Evolutionary conservation across 2,797 vertebrate species (phyloP), one percentile per base, ranked within the genome.

Genomic region (Diplodus sargus): DNA sequence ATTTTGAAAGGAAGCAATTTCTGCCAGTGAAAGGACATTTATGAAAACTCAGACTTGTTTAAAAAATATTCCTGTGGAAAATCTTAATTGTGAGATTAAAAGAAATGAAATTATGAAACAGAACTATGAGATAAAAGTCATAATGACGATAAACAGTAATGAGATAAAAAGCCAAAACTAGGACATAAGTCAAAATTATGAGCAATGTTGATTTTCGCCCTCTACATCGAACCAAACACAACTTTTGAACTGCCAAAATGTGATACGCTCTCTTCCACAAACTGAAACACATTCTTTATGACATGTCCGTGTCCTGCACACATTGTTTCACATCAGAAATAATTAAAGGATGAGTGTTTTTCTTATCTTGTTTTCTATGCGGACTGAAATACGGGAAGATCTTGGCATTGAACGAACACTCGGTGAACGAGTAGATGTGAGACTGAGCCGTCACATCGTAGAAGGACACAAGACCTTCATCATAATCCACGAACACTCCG

Each of bases 341-440:
- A 23, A 88, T 72, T 73, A 93, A 72, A 30, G 92, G 89, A 12
- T 70, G 53, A 1, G 23, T 0, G 67, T 92, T 92, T 18, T 30
- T 54, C 22, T 81, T 48, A 1, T 74, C 56, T 12, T 75, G 7
- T 22, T 65, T 78, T 5, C 28, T 4, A 1, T 92, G 91, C 1
- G 89, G 91, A 59, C 91, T 91, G 69, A 93, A 85, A 64, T 93
- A 93, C 0, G 91, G 92, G 22, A 82, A 63, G 20, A 94, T 65
- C 20, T 77, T 54, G 1, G 42, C 80, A 5, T 0, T 34, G 53
- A 93, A 92, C 0, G 18, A 66, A 60, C 89, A 90, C 3, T 47
- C 28, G 0, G 74, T 85, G 42, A 92, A 92, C 0, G 91, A 85
- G 82, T 89, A 87, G 42, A 93, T 90, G 53, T 89, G 90, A 48